These are phyloP conservation scores for Stenoptilia bipunctidactyla DNA, from an alignment of 2,888 invertebrate species.

Conservation along the genomic window DNA sequence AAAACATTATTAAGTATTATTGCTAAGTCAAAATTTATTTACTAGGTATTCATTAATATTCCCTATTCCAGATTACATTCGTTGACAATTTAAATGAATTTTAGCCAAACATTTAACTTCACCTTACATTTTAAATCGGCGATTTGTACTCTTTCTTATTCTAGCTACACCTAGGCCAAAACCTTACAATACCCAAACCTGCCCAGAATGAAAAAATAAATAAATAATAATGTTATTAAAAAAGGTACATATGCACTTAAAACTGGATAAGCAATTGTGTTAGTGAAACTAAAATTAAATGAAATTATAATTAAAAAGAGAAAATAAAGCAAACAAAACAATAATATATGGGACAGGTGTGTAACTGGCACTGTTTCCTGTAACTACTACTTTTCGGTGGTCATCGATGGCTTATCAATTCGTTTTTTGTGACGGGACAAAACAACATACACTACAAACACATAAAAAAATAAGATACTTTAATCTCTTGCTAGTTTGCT, in stretches of 20 bases:
- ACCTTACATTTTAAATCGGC: constrained; percentile 46
- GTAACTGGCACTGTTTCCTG: constrained; percentile 28
- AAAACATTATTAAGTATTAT: constrained; percentile 60
- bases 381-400: constrained; percentile 26
- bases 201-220: constrained; percentile 58
- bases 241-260: constrained; percentile 1
- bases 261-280: background rate
- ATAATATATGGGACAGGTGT: constrained; percentile 37
- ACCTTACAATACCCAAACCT: constrained; percentile 71
- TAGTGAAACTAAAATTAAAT: constrained; percentile 29
- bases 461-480: constrained; percentile 19
- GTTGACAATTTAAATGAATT: constrained; percentile 68
- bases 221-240: constrained; percentile 42
- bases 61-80: constrained; percentile 72
- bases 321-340: constrained; percentile 40
- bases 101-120: constrained; percentile 57
- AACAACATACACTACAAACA: constrained; percentile 34
- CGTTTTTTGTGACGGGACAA: constrained; percentile 39
- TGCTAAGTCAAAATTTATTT: constrained; percentile 69
- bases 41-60: constrained; percentile 62
- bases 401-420: constrained; percentile 32
- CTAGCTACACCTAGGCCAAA: constrained; percentile 71
- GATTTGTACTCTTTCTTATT: constrained; percentile 70
- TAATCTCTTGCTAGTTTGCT: constrained; percentile 10
- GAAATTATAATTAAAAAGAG: constrained; percentile 46